Conservation (phyloP, 2,888 invertebrate genomes). For the Coelopa pilipes region DNA sequence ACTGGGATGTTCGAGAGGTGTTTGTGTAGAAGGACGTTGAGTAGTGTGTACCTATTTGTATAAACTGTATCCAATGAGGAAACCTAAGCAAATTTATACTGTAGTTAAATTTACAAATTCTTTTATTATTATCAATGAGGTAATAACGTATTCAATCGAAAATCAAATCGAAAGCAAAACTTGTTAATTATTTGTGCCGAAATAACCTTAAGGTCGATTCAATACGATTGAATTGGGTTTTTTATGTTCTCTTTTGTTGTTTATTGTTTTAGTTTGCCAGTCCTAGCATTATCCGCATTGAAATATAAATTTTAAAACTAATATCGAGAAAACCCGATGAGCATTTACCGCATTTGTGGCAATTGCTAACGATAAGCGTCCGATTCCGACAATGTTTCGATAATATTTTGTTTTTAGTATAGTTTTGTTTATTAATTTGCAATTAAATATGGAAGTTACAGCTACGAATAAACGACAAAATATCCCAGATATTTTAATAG, state of each 20-base stretch:
- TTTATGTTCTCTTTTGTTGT: constrained; percentile 1
- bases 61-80: constrained; percentile 15
- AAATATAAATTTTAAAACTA: background rate
- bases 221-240: background rate
- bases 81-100: constrained; percentile 19
- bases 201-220: background rate
- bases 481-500: too few relatives aligned
- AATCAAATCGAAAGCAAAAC: background rate
- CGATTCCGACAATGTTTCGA: background rate
- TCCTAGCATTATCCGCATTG: background rate
- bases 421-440: too few relatives aligned
- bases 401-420: too few relatives aligned
- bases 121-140: background rate
- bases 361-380: background rate
- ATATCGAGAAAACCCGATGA: too few relatives aligned
- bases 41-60: constrained; percentile 18
- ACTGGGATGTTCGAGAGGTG: background rate
- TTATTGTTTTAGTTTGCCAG: background rate
- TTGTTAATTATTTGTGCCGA: too few relatives aligned
- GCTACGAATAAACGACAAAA: too few relatives aligned
- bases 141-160: constrained; percentile 1
- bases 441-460: too few relatives aligned
- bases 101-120: constrained; percentile 9
- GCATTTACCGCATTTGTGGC: too few relatives aligned
- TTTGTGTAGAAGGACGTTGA: constrained; percentile 3